Conservation (phyloP, 2,888 invertebrate species). For the Drosophila neutralis region DNA sequence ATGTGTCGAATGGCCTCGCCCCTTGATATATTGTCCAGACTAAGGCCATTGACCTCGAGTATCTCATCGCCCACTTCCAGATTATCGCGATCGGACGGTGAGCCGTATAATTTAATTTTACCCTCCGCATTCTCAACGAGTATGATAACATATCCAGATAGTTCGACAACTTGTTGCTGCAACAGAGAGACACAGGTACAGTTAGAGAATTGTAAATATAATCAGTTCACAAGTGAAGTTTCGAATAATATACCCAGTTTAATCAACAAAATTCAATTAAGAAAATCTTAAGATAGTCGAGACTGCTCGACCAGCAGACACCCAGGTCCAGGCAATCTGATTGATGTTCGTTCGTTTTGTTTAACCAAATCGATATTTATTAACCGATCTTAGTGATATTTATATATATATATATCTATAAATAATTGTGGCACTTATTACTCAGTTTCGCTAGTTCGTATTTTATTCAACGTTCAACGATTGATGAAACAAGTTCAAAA, state of each 20-base stretch:
- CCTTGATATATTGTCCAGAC: conserved; percentile 95
- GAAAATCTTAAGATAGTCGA: neutral
- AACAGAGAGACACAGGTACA: neutral
- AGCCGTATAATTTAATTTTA: conserved; percentile 96
- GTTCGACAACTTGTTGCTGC: conserved; percentile 90
- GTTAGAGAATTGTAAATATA: neutral
- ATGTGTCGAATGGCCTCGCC: conserved; percentile 97
- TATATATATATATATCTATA: neutral
- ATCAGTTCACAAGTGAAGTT: neutral
- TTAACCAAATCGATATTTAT: neutral
- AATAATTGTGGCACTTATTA: neutral
- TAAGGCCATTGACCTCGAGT: conserved; percentile 97
- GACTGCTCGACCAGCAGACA: neutral
- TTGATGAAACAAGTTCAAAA: neutral
- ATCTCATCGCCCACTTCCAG: conserved; percentile 98
- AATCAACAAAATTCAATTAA: neutral
- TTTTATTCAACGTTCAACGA: neutral
- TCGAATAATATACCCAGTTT: neutral
- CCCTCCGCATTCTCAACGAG: conserved; percentile 97
- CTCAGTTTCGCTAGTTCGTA: neutral
- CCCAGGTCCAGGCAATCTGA: neutral
- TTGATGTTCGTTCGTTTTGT: neutral
- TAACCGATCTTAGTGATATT: neutral
- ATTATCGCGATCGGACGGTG: conserved; percentile 96
- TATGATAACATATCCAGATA: conserved; percentile 97